Conservation (phyloP, 2,797 vertebrate species). For the Gymnopithys bicolor region DNA sequence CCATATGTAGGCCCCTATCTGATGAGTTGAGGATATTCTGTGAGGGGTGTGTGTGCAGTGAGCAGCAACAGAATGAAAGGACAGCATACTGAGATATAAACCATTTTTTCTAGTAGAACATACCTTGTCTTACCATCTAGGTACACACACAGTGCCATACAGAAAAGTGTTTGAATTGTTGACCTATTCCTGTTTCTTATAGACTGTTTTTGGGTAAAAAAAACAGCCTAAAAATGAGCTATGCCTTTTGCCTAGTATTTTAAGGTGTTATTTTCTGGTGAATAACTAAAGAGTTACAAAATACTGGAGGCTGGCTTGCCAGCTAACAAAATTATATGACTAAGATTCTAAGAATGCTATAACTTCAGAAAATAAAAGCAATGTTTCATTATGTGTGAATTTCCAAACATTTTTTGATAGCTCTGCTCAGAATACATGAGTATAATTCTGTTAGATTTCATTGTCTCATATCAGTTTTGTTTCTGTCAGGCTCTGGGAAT, state of each 20-base stretch:
- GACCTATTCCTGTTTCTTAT: background rate
- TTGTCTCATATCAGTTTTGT: background rate
- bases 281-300: background rate
- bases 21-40: background rate
- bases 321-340: background rate
- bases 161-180: background rate
- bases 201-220: background rate
- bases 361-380: background rate
- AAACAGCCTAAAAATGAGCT: background rate
- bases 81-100: background rate
- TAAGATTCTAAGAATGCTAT: background rate
- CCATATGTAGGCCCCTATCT: background rate
- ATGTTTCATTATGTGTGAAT: background rate
- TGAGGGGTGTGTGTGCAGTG: background rate
- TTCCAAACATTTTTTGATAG: background rate
- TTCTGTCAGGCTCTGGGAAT: background rate
- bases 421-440: background rate
- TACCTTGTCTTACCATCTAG: background rate
- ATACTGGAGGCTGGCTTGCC: background rate
- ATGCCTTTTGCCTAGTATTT: background rate
- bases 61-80: background rate
- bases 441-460: slow-evolving; percentile 1
- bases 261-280: background rate
- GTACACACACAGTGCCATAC: background rate
- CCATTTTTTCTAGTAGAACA: background rate